A percentile compares a stretch with the other conserved stretches of the same genome.
These are phyloP conservation scores for Sesia apiformis DNA, from an alignment of 2,888 invertebrate genomes.

Conservation along the genomic window DNA sequence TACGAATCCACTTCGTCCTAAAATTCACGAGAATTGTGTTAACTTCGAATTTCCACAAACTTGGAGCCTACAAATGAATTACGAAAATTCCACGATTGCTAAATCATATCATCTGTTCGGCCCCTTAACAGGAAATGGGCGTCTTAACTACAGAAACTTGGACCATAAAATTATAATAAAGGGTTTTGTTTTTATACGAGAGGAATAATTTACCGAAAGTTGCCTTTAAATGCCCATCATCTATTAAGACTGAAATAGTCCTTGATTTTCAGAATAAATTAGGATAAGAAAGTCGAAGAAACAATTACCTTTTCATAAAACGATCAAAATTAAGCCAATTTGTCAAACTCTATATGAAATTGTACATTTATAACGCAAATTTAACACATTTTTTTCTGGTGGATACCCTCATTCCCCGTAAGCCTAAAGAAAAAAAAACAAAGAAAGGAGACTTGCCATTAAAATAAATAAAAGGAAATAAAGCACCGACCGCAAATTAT, in stretches of 20 bases:
- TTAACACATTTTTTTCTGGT: constrained; percentile 46
- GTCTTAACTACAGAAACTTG: constrained; percentile 48
- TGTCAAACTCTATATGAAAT: constrained; percentile 41
- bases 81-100: constrained; percentile 27
- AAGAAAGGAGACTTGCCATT: constrained; percentile 68
- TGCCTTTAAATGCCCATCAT: constrained; percentile 15
- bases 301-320: constrained; percentile 8
- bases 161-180: constrained; percentile 64
- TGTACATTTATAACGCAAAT: constrained; percentile 39
- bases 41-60: constrained; percentile 5
- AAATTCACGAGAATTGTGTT: constrained; percentile 7
- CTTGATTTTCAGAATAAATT: constrained; percentile 16
- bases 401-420: constrained; percentile 45
- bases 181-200: constrained; percentile 54
- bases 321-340: constrained; percentile 21
- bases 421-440: constrained; percentile 53
- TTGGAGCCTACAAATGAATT: constrained; percentile 18
- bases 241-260: constrained; percentile 15
- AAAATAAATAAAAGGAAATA: constrained; percentile 74
- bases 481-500: constrained; percentile 71
- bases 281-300: constrained; percentile 10
- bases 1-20: background rate
- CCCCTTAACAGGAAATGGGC: constrained; percentile 49
- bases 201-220: constrained; percentile 50
- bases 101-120: constrained; percentile 45